Percentiles rank a stretch among this genome's conserved stretches.
phyloP scores from a whole-genome alignment of 2,888 invertebrate species.

The Synanthedon andrenaeformis region DNA sequence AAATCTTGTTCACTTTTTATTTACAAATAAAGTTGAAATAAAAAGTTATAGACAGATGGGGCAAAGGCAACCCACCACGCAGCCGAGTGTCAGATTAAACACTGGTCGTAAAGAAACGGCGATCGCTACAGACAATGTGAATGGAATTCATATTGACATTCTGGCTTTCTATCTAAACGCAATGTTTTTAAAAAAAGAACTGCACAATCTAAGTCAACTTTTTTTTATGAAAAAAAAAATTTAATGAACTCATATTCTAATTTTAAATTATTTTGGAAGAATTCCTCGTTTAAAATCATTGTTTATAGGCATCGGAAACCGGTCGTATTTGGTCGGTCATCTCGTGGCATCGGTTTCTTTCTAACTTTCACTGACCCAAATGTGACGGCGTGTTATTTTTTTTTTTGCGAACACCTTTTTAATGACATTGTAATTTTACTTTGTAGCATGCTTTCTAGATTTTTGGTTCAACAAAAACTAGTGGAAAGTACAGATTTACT shows the following conservation, averaged over 20 bases:
- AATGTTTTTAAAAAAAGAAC: not conserved
- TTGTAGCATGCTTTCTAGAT: not conserved
- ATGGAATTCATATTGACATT: not conserved
- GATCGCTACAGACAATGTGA: not conserved
- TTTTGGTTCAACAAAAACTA: not conserved
- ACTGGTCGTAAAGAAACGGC: not conserved
- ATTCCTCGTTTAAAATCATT: not conserved
- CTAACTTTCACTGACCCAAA: slow-evolving; percentile 65
- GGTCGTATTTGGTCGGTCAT: slow-evolving; percentile 50
- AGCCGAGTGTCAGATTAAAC: not conserved
- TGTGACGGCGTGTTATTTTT: slow-evolving; percentile 8
- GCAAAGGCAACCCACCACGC: not conserved
- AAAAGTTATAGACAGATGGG: not conserved
- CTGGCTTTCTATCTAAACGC: not conserved
- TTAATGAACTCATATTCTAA: not conserved
- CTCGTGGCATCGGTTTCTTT: slow-evolving; percentile 42
- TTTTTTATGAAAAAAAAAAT: no score
- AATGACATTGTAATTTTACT: not conserved
- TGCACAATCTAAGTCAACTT: no score
- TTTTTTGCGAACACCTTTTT: not conserved
- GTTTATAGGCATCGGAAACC: slow-evolving; percentile 20
- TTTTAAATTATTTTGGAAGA: not conserved
- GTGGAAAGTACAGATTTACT: not conserved
- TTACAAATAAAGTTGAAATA: no score
- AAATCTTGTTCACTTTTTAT: no score